Base-by-base conservation (phyloP, 1,140 invertebrate species). In the Drosophila burlai region DNA sequence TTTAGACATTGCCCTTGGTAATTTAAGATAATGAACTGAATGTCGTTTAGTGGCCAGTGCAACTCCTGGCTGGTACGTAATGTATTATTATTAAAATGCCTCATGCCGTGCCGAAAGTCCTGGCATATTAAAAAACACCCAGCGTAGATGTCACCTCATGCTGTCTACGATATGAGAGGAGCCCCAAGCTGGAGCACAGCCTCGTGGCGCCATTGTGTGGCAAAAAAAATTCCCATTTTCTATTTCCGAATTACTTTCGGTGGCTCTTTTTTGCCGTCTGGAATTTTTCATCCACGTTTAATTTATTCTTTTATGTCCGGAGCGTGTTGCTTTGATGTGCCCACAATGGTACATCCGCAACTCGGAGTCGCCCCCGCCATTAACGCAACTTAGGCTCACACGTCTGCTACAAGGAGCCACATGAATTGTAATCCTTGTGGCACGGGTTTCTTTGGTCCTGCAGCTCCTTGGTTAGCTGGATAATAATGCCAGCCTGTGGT, bases 41-140 rank as follows among this genome's bases (percentile, higher is more conserved):
- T 46, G 46, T 47, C 47, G 18, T 31, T 46, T 26, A 24, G 24
- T 45, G 43, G 7, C 64, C 49, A 40, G 21, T n/a, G 40, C 52
- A 43, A 65, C 57, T 34, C 63, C 24, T 36, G 34, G 43, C 24
- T 43, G 24, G 47, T 42, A 49, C 52, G 58, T 80, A 71, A 67
- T 68, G 67, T 67, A 38, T 67, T 68, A 81, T 81, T 81, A 81
- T 81, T 81, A 81, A 81, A 77, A 81, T 49, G 62, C 58, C 76
- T 34, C 80, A 75, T 66, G 66, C 76, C 63, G 81, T 60, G 72
- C 47, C 47, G 9, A 16, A 54, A 59, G 50, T 57, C 49, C 50
- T 40, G 52, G 16, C 63, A 75, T 83, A 83, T 83, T 83, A 83
- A 83, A 83, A 84, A 78, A 55, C 59, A 38, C 59, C 81, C 81